A percentile compares a stretch with the other conserved stretches of the same genome.
Evolutionary conservation across 2,888 invertebrate genomes (phyloP).

Genomic region (Drosophila crucigera): DNA sequence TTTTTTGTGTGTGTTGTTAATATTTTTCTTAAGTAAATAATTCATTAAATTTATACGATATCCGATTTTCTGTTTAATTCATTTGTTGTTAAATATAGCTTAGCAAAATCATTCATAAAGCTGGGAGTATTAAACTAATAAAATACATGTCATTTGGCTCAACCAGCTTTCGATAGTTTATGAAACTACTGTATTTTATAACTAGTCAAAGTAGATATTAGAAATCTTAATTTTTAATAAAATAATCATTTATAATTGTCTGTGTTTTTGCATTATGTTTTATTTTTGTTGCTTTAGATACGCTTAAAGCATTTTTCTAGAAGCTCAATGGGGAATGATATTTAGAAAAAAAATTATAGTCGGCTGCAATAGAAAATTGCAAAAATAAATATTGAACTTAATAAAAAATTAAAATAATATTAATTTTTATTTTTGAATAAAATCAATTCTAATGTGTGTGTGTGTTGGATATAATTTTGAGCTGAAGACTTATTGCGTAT

Average conservation of each 20-base stretch:
- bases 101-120: background rate
- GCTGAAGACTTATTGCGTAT: background rate
- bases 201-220: background rate
- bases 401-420: background rate
- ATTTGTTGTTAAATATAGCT: constrained; percentile 16
- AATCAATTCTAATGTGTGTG: background rate
- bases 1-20: constrained; percentile 12
- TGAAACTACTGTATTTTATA: background rate
- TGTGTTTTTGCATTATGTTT: constrained; percentile 3
- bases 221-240: background rate
- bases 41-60: constrained; percentile 17
- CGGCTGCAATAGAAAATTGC: constrained; percentile 52
- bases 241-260: background rate
- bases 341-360: background rate
- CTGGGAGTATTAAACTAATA: background rate
- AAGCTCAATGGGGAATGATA: constrained; percentile 3
- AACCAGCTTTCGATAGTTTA: background rate
- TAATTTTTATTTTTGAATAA: constrained; percentile 5
- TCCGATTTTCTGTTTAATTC: constrained; percentile 3
- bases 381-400: constrained; percentile 23
- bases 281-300: constrained; percentile 51
- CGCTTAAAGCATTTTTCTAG: constrained; percentile 33
- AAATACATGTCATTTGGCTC: background rate
- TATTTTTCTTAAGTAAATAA: constrained; percentile 2
- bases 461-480: background rate